phyloP scores from a whole-genome alignment of 1,140 invertebrate species.

The Polypedilum vanderplanki region DNA sequence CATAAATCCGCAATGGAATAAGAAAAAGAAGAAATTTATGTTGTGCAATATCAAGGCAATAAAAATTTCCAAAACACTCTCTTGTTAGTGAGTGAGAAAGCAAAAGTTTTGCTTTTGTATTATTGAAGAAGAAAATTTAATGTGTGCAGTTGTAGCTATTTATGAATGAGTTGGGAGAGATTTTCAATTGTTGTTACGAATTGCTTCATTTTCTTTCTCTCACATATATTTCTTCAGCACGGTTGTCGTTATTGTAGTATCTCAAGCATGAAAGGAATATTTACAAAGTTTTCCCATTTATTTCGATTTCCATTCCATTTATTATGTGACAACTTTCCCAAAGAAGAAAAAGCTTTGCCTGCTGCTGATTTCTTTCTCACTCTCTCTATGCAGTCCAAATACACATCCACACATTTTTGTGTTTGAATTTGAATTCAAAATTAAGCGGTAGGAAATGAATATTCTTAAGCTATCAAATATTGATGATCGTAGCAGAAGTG shows the following conservation, averaged over 20 bases:
- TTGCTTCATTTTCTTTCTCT: neutral
- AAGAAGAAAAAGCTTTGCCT: neutral
- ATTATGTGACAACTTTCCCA: conserved; percentile 5
- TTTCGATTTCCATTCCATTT: conserved; percentile 18
- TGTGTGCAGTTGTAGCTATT: neutral
- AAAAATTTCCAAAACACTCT: neutral
- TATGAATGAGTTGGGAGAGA: neutral
- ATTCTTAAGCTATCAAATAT: conserved; percentile 14
- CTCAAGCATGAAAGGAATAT: conserved; percentile 11
- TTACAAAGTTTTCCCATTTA: conserved; percentile 13
- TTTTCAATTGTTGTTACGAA: neutral
- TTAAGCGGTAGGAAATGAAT: conserved; percentile 23
- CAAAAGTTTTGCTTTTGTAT: neutral
- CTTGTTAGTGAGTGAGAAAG: neutral
- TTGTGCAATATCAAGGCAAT: conserved; percentile 3
- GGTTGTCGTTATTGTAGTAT: neutral
- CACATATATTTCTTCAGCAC: no score
- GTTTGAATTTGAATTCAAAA: neutral
- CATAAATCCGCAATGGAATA: no score
- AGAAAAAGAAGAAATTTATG: neutral
- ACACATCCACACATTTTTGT: no score
- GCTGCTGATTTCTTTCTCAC: neutral
- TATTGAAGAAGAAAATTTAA: neutral
- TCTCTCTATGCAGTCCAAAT: neutral
- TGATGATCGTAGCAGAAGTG: conserved; percentile 9